Conservation (phyloP, 23 tunicate genomes). For the Halocynthia aurantium region DNA sequence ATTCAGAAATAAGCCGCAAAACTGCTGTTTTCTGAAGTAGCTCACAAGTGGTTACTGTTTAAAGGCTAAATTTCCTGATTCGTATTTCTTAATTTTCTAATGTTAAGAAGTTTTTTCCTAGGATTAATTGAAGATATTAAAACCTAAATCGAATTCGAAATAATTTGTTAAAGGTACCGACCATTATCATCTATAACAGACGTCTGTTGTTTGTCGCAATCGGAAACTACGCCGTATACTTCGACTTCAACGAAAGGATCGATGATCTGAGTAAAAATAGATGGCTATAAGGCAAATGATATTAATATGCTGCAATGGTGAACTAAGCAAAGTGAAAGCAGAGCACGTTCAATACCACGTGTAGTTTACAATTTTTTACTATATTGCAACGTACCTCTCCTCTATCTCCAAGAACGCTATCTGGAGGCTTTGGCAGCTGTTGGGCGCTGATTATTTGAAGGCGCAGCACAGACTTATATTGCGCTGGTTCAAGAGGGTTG, state of each 20-base stretch:
- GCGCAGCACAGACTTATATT: constrained; percentile 3
- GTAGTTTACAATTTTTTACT: too few relatives aligned
- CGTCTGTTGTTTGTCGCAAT: constrained; percentile 43
- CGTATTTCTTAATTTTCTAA: background rate
- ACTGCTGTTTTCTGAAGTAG: too few relatives aligned
- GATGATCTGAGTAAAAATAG: constrained; percentile 51
- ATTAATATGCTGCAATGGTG: too few relatives aligned
- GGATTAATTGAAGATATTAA: too few relatives aligned
- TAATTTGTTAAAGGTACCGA: constrained; percentile 8
- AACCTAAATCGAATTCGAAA: too few relatives aligned
- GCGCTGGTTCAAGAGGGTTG: constrained; percentile 21
- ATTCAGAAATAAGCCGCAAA: too few relatives aligned
- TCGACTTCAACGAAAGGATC: constrained; percentile 91
- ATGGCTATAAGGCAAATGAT: background rate
- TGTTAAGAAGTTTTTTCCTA: too few relatives aligned
- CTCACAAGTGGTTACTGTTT: too few relatives aligned
- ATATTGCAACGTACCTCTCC: constrained; percentile 50
- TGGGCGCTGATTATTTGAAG: constrained; percentile 78
- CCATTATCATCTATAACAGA: constrained; percentile 82
- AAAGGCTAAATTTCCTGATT: background rate
- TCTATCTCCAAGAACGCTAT: constrained; percentile 77
- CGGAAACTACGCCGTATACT: constrained; percentile 35
- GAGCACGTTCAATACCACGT: too few relatives aligned
- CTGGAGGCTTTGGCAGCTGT: constrained; percentile 77
- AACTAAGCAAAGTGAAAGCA: too few relatives aligned